Evolutionary conservation across 2,113 vertebrate species (phyloP).

Genomic region (Probosciger aterrimus): DNA sequence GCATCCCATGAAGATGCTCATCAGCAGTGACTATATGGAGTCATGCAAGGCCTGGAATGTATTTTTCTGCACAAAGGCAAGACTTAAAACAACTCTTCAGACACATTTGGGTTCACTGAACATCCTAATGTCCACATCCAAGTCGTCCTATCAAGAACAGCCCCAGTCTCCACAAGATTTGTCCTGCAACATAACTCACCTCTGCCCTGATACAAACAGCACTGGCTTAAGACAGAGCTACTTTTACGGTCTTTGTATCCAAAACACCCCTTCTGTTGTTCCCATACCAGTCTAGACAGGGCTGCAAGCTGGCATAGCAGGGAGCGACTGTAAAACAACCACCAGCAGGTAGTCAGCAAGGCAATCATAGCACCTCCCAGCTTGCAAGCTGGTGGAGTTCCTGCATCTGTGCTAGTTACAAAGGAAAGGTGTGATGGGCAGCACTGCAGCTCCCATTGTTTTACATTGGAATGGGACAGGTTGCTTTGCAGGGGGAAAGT

Average conservation of each 20-base stretch:
- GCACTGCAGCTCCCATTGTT: not conserved
- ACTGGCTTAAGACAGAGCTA: not conserved
- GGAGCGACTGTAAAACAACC: not conserved
- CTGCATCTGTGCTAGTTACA: not conserved
- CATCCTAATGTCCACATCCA: not conserved
- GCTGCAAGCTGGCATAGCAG: not conserved
- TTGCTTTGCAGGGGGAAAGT: not conserved
- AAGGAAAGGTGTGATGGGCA: rapidly evolving
- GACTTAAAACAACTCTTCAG: not conserved
- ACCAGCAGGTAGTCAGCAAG: not conserved
- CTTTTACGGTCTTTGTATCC: not conserved
- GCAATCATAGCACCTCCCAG: not conserved
- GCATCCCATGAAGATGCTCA: not conserved
- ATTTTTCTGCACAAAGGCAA: not conserved
- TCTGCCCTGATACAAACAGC: not conserved
- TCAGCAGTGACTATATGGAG: not conserved
- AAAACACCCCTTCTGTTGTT: not conserved
- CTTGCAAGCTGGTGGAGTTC: not conserved
- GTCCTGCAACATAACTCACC: not conserved
- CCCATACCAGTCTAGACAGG: not conserved
- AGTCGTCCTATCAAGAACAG: not conserved
- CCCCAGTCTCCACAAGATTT: not conserved
- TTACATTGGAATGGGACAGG: not conserved
- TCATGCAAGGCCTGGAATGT: not conserved
- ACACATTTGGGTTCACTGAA: not conserved